A percentile compares a stretch with the other conserved stretches of the same genome.
Conservation (phyloP, 2,888 invertebrate genomes). For the Pemphredon lugubris region DNA sequence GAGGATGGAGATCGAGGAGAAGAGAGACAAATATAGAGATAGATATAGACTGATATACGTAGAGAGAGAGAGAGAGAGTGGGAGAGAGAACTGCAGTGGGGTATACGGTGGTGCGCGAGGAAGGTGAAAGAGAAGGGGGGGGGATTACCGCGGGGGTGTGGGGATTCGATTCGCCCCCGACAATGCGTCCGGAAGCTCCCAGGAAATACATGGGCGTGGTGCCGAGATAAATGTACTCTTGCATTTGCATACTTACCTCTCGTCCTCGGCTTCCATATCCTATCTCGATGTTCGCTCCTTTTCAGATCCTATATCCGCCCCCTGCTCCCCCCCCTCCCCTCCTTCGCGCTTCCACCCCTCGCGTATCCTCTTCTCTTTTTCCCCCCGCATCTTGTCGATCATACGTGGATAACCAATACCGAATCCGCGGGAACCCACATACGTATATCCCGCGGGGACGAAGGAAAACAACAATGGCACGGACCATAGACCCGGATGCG, state of each 20-base stretch:
- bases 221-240: conserved; percentile 78
- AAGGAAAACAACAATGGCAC: conserved; percentile 13
- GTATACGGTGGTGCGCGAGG: conserved; percentile 20
- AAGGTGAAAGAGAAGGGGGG: conserved; percentile 38
- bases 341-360: not conserved
- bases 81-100: no score
- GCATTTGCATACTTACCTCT: conserved; percentile 78
- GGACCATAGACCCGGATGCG: conserved; percentile 14
- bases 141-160: conserved; percentile 42
- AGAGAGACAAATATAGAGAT: not conserved
- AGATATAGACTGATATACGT: not conserved
- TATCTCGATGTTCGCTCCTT: conserved; percentile 37
- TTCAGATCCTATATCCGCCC: conserved; percentile 47
- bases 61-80: not conserved
- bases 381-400: conserved; percentile 12
- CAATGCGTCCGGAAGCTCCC: conserved; percentile 77
- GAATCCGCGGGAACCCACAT: conserved; percentile 9
- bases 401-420: not conserved
- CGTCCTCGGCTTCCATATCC: conserved; percentile 54
- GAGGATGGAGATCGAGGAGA: not conserved
- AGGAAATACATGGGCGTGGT: conserved; percentile 80
- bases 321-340: not conserved
- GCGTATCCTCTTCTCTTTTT: not conserved
- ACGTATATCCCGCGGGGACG: not conserved
- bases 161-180: conserved; percentile 75